phyloP scores from a whole-genome alignment of 2,797 vertebrate species.

The Pseudotriccus pelzelni region DNA sequence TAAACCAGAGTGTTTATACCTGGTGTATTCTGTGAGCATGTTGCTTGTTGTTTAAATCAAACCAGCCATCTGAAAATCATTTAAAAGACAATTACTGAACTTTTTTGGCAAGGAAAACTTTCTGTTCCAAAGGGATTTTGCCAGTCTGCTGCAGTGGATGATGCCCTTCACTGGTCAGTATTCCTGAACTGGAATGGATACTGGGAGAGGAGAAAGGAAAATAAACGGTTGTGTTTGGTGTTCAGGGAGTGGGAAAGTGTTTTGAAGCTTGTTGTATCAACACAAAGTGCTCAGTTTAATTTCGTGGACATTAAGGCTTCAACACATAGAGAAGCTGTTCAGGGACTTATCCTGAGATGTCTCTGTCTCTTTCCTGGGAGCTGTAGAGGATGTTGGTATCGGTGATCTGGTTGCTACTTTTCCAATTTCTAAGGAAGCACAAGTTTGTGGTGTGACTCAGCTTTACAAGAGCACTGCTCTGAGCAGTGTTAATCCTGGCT shows the following conservation, averaged over 20 bases:
- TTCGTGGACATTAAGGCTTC: neutral
- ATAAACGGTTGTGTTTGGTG: neutral
- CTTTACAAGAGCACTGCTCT: neutral
- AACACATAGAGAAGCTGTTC: neutral
- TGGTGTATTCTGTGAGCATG: neutral
- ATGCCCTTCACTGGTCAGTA: rapidly evolving
- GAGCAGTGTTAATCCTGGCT: neutral
- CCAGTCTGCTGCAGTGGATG: neutral
- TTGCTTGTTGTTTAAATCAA: neutral
- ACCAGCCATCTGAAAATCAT: neutral
- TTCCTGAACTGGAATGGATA: rapidly evolving
- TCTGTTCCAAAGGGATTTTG: neutral
- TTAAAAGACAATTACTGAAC: neutral
- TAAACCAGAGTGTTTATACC: neutral
- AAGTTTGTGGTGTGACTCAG: slow-evolving; percentile 27
- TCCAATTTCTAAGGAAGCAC: neutral
- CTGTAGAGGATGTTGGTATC: neutral
- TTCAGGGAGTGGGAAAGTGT: neutral
- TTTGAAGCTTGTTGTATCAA: neutral
- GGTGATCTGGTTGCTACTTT: neutral
- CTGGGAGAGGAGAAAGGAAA: neutral
- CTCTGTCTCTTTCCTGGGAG: neutral
- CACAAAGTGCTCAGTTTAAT: neutral
- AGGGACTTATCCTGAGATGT: neutral
- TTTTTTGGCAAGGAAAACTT: neutral